phyloP scores from a whole-genome alignment of 2,113 vertebrate species.

The Australoheros scitulus region DNA sequence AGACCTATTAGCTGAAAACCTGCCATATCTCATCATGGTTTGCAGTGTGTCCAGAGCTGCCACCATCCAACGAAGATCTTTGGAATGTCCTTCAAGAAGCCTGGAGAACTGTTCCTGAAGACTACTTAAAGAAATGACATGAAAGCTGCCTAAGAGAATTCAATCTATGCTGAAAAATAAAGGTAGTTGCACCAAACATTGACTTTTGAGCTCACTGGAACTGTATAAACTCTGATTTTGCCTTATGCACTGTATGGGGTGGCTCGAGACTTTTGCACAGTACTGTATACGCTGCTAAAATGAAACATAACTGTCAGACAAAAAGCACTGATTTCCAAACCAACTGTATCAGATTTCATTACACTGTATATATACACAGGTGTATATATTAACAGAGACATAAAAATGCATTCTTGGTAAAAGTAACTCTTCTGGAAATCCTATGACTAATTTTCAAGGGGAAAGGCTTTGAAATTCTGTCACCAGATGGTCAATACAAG shows the following conservation, averaged over 20 bases:
- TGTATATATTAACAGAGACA: slow-evolving; percentile 8
- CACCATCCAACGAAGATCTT: no score
- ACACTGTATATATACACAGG: neutral
- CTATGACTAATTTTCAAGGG: slow-evolving; percentile 40
- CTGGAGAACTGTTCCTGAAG: no score
- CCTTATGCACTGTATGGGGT: neutral
- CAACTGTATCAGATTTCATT: neutral
- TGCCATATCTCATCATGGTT: no score
- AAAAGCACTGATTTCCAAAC: neutral
- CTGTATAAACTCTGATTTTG: no score
- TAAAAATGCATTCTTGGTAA: slow-evolving; percentile 52
- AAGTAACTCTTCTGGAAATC: slow-evolving; percentile 44
- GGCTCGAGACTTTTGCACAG: neutral
- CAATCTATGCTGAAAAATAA: no score
- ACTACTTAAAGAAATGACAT: no score
- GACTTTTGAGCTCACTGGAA: no score
- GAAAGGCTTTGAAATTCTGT: slow-evolving; percentile 52
- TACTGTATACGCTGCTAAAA: neutral
- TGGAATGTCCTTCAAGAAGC: no score
- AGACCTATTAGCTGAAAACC: no score
- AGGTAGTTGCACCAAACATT: no score
- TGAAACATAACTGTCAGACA: slow-evolving; percentile 4
- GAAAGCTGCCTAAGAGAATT: no score
- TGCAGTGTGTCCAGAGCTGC: no score
- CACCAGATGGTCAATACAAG: slow-evolving; percentile 68